These are phyloP conservation scores for Callorhinus ursinus DNA, from an alignment of 2,113 vertebrate species.

Conservation along the genomic window DNA sequence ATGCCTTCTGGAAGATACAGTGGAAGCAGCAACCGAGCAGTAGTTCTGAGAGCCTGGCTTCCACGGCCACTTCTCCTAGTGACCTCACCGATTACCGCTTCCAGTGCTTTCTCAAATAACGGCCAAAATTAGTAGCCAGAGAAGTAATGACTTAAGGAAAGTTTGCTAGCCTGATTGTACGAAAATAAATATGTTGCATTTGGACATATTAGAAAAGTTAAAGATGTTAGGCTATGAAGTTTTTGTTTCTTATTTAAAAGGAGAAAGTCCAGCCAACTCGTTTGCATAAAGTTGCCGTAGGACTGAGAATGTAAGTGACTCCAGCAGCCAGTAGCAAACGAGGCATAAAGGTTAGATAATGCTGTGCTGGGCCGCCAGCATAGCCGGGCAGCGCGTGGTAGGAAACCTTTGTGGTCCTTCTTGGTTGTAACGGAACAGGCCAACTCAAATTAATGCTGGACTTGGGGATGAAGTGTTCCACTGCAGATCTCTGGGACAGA, in stretches of 20 bases:
- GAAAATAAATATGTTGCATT: conserved; percentile 22
- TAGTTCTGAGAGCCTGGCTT: background rate
- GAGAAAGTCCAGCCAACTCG: background rate
- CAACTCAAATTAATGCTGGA: conserved; percentile 75
- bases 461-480: conserved; percentile 46
- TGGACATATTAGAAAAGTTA: conserved; percentile 29
- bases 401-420: conserved; percentile 79
- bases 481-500: conserved; percentile 75
- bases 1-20: background rate
- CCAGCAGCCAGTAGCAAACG: accelerated
- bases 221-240: background rate
- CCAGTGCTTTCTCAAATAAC: background rate
- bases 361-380: background rate
- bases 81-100: background rate
- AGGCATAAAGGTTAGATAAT: conserved; percentile 35
- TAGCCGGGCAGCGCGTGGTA: background rate
- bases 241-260: background rate
- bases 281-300: background rate
- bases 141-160: background rate
- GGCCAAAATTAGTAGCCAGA: background rate
- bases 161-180: background rate
- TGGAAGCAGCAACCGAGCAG: background rate
- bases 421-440: conserved; percentile 57
- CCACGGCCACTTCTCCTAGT: background rate
- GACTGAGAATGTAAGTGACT: background rate